Evolutionary conservation across 2,888 invertebrate genomes (phyloP), one percentile per base, ranked within the genome.

Genomic region (Temnothorax rugatulus): DNA sequence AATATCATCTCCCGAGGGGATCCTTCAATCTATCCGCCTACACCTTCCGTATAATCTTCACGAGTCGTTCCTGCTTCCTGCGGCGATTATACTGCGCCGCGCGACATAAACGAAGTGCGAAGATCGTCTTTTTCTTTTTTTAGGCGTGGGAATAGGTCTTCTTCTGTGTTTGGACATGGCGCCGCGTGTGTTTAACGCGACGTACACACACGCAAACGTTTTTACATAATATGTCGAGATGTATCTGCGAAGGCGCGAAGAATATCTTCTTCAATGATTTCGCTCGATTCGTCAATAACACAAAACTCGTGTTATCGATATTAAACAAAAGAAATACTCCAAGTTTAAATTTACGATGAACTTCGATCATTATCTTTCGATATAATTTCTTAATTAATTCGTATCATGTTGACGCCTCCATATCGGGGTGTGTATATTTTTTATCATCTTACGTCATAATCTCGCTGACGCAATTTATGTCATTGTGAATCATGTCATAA

Each of bases 11-110:
- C 52, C 11, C 54, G 29, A 52, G 52, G 18, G 21, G 81, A 83
- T 83, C 75, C 82, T 54, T 61, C 57, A 47, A 66, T 66, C 25
- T 83, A 81, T 63, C 13, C 75, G 47, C 73, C 75, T 50, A 59
- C 61, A 34, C 21, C 41, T 59, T 18, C 18, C 38, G 21, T 59
- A 59, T 79, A 44, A 79, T 69, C 69, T 54, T 57, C 52, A 50
- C 38, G 15, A 25, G 25, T 21, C 25, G n/a, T 25, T 44, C 64
- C 29, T 82, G 63, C 54, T 82, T 75, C 21, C 34, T 64, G 50
- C 75, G 41, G 13, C 57, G 71, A 84, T 71, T 81, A 71, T 44
- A 44, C 29, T 7, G 44, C 38, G 25, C 7, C 11, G n/a, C 41
- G 21, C 18, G 71, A 71, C 47, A 38, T 50, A 79, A 71, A 59